Evolutionary conservation across 2,797 vertebrate genomes (phyloP), one percentile per base, ranked within the genome.

Genomic region (Helarctos malayanus): DNA sequence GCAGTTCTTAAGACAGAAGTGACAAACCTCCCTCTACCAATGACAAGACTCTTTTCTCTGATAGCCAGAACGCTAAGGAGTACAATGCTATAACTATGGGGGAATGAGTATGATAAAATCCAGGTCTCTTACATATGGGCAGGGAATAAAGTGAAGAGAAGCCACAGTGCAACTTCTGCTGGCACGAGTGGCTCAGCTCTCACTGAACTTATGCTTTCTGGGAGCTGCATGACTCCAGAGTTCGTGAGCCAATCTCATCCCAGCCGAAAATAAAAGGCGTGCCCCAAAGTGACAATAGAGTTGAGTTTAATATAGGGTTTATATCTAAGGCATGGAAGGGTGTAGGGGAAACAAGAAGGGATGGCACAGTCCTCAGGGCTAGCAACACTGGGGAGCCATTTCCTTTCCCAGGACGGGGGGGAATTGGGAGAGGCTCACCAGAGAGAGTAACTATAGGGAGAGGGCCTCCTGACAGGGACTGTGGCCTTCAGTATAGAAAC

Each of bases 41-140:
- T 38, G 84, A 56, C 5, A 61, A 80, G 32, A 69, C 32, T 38
- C 10, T 59, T 90, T 86, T 56, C 45, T 92, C 14, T 7, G 27
- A 95, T 56, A 92, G 52, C 27, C 49, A 79, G 69, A 91, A 61
- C 63, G 45, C 71, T 90, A 90, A 94, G 41, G n/a, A 32, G 2
- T 25, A 15, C 75, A 49, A 86, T 59, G 29, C 9, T 76, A 4
- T 73, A 65, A 76, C 54, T 57, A 12, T 52, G 23, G 16, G 57
- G n/a, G 94, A 69, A 76, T 75, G 29, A 71, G 14, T 57, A 61
- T 68, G 61, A 35, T 68, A 83, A 87, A 96, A 79, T 85, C 32
- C 38, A 78, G 14, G 4, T 59, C 25, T 96, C 61, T 86, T 47
- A 41, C 11, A 49, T 57, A 63, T 7, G 78, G 59, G 25, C 16